Percentiles rank a stretch among this genome's conserved stretches.
These are phyloP conservation scores for Listrodromus nycthemerus DNA, from an alignment of 2,888 invertebrate genomes.

Conservation along the genomic window DNA sequence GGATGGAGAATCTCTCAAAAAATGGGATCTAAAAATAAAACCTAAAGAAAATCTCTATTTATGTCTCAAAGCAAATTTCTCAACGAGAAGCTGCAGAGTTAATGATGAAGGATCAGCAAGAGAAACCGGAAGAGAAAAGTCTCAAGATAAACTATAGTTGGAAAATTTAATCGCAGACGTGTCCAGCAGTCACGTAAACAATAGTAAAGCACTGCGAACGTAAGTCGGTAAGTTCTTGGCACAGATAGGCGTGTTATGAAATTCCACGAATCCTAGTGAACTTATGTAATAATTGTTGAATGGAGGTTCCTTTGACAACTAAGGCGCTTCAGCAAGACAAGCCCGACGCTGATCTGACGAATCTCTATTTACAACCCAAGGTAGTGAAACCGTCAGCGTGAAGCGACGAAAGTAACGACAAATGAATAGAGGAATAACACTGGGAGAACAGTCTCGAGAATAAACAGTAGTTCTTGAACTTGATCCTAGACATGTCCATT, in stretches of 20 bases:
- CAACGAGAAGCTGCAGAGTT: not conserved
- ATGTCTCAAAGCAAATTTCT: not conserved
- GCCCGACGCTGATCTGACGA: not conserved
- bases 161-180: not conserved
- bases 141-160: not conserved
- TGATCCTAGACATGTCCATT: not conserved
- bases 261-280: no score
- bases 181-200: not conserved
- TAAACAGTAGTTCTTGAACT: not conserved
- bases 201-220: not conserved
- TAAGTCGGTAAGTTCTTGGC: no score
- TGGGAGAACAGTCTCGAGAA: not conserved
- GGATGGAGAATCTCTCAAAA: conserved; percentile 24
- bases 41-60: conserved; percentile 33
- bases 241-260: no score
- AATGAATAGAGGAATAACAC: not conserved
- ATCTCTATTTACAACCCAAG: conserved; percentile 45
- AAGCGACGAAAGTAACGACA: not conserved
- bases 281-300: no score
- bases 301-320: not conserved
- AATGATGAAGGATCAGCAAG: not conserved
- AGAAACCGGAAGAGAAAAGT: not conserved
- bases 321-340: not conserved
- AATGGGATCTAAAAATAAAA: not conserved
- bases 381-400: not conserved